Percentiles rank a stretch among this genome's conserved stretches.
Conservation (phyloP, 2,888 invertebrate species). For the Melolontha melolontha region DNA sequence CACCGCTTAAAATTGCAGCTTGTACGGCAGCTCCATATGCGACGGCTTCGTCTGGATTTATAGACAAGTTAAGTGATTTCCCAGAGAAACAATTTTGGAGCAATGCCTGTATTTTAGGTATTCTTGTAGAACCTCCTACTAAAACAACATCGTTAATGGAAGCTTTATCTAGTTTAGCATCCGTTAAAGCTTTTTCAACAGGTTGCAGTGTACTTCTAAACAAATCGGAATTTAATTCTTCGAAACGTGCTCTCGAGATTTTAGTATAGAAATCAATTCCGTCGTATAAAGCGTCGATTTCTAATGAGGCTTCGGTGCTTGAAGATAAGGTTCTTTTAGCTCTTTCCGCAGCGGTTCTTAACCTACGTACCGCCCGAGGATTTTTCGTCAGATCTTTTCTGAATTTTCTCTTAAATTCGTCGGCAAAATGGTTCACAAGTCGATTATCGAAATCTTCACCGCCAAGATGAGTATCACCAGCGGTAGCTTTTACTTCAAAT, state of each 20-base stretch:
- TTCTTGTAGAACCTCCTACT: slow-evolving; percentile 85
- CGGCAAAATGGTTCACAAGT: slow-evolving; percentile 69
- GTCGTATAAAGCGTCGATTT: slow-evolving; percentile 68
- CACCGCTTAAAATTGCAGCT: slow-evolving; percentile 78
- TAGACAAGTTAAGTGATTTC: slow-evolving; percentile 78
- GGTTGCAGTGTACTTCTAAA: slow-evolving; percentile 81
- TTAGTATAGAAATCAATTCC: slow-evolving; percentile 74
- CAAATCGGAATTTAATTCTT: slow-evolving; percentile 79
- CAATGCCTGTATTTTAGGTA: slow-evolving; percentile 82
- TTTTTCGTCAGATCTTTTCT: slow-evolving; percentile 66
- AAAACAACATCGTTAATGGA: slow-evolving; percentile 84
- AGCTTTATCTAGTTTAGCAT: slow-evolving; percentile 82
- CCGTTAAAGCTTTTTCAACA: slow-evolving; percentile 81
- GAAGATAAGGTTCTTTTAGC: slow-evolving; percentile 65
- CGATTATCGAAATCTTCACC: slow-evolving; percentile 77
- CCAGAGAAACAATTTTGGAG: slow-evolving; percentile 82
- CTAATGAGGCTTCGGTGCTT: slow-evolving; percentile 67
- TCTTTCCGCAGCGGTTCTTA: slow-evolving; percentile 68
- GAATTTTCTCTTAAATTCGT: slow-evolving; percentile 70
- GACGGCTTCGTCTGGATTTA: slow-evolving; percentile 86
- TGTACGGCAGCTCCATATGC: slow-evolving; percentile 84
- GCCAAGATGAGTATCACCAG: slow-evolving; percentile 87
- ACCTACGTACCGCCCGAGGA: slow-evolving; percentile 64
- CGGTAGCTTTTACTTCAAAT: slow-evolving; percentile 85
- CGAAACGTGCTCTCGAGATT: slow-evolving; percentile 81